Conservation (phyloP, 2,113 vertebrate species). For the Irena cyanogastra region DNA sequence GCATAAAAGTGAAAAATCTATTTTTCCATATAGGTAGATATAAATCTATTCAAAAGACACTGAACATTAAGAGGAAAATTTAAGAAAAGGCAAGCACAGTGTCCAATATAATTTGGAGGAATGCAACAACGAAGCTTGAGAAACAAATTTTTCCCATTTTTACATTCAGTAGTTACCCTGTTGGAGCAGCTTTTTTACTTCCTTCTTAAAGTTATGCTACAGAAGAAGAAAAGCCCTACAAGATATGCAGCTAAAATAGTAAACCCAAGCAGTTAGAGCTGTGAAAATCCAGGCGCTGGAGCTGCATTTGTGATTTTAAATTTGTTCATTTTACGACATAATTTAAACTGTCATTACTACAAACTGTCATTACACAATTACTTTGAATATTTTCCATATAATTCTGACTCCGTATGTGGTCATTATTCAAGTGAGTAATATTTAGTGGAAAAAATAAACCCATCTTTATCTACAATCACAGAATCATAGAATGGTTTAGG, state of each 20-base stretch:
- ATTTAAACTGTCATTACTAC: background rate
- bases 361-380: background rate
- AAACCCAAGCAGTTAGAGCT: background rate
- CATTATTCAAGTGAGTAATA: background rate
- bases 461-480: background rate
- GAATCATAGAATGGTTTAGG: background rate
- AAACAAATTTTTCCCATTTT: background rate
- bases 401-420: background rate
- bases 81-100: background rate
- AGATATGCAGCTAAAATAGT: background rate
- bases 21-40: background rate
- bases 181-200: background rate
- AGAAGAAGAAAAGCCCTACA: background rate
- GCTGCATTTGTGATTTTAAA: background rate
- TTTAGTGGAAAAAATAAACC: background rate
- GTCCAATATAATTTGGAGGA: background rate
- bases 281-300: background rate
- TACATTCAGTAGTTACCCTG: background rate
- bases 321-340: background rate
- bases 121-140: background rate
- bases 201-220: background rate
- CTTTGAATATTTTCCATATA: background rate
- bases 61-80: background rate
- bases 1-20: background rate
- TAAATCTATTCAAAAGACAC: background rate